Evolutionary conservation across 2,888 invertebrate species (phyloP).

Genomic region (Rotaria socialis): DNA sequence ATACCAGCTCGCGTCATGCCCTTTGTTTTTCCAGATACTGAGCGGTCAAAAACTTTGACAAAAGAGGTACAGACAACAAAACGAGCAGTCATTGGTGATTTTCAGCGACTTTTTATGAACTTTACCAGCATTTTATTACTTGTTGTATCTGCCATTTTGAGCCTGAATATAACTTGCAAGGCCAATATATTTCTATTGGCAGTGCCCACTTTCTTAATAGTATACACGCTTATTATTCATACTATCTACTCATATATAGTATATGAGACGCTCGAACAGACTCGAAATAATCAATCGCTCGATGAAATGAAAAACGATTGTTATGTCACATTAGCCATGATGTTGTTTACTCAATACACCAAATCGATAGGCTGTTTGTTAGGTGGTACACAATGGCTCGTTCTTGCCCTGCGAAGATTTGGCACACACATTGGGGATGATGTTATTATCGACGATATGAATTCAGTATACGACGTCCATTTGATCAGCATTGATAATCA

Average conservation of each 20-base stretch:
- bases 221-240: neutral
- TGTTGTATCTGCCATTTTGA: too few species aligned
- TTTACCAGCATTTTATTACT: neutral
- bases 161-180: neutral
- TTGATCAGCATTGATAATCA: neutral
- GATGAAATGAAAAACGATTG: neutral
- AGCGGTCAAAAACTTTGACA: neutral
- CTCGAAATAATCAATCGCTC: too few species aligned
- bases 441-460: slow-evolving; percentile 3
- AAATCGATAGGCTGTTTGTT: neutral
- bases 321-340: neutral
- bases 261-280: neutral
- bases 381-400: neutral
- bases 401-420: neutral
- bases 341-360: neutral
- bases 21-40: neutral
- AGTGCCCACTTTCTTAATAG: neutral
- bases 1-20: neutral
- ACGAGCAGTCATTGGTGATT: neutral
- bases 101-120: neutral
- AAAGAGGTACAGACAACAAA: too few species aligned
- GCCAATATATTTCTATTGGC: neutral
- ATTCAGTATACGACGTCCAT: neutral
- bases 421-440: neutral
- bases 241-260: neutral